Evolutionary conservation across 30 jellyfish, hydroid and myxozoan species (phyloP), one percentile per base, ranked within the genome.

Genomic region (Pelagia noctiluca): DNA sequence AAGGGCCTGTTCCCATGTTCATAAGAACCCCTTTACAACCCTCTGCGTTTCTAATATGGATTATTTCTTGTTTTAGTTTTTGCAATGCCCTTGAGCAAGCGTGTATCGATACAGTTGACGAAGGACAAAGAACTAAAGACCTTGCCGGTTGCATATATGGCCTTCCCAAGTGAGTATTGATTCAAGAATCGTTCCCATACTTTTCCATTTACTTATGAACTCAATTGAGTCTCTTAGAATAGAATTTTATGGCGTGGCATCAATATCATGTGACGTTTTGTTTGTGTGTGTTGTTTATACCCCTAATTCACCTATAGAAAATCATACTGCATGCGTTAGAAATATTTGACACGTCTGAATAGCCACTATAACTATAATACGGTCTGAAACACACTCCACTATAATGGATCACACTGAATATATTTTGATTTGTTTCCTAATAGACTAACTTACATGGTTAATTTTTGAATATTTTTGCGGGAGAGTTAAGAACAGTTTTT

Each of bases 81-180:
- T 53, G 96, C 90, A 50, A 63, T 52, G 96, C 97, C 12, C 54
- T 94, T 53, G 97, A 88, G 79, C 79, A 88, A 54, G 97, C 99
- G 1, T 88, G 97, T 30, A 93, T 94, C 38, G 97, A 94, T 62
- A 63, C 95, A 34, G 97, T 95, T 18, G 99, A 95, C 57, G 97
- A 49, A 25, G 99, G 99, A 19, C 71, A 62, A 1, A 84, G 87
- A 84, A 95, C 99, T 5, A 95, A 95, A 70, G 99, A 95, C 75
- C 91, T 95, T 73, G 97, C 99, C 26, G 97, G 92, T 18, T 95
- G 99, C 71, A 90, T 95, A 25, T 71, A 95, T 80, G 99, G 99
- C 12, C 60, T 89, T 34, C 81, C 95, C 48, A 89, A 89, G 99
- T 93, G 71, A 88, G 93, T 49, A n/a, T n/a, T n/a, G n/a, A n/a